Evolutionary conservation across 2,888 invertebrate species (phyloP).

Genomic region (Hypomecis atomaria): DNA sequence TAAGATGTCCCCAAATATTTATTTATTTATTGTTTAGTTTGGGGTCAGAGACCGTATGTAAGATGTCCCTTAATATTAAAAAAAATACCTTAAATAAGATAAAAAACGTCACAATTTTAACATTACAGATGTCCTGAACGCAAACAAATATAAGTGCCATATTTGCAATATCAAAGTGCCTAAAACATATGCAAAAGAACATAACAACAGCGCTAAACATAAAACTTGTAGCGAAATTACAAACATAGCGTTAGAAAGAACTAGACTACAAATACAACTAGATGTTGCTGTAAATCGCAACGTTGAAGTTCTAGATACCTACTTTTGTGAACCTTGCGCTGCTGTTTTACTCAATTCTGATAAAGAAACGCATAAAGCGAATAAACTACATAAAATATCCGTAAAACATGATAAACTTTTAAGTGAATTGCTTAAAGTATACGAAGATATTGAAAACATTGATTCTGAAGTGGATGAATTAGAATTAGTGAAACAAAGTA

Average conservation of each 20-base stretch:
- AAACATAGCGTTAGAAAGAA: constrained; percentile 46
- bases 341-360: constrained; percentile 34
- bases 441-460: constrained; percentile 26
- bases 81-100: too few species aligned
- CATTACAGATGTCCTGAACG: constrained; percentile 30
- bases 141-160: constrained; percentile 44
- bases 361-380: constrained; percentile 41
- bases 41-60: too few species aligned
- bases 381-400: constrained; percentile 44
- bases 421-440: constrained; percentile 39
- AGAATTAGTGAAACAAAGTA: constrained; percentile 9
- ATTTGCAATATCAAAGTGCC: constrained; percentile 57
- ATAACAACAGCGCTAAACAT: constrained; percentile 50
- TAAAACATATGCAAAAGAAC: constrained; percentile 42
- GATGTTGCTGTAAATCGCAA: constrained; percentile 8
- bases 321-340: constrained; percentile 51
- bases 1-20: too few species aligned
- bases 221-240: constrained; percentile 45
- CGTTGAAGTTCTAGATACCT: constrained; percentile 24
- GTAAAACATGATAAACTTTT: constrained; percentile 43
- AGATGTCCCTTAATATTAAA: too few species aligned
- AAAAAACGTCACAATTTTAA: background rate
- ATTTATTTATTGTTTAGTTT: too few species aligned
- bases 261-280: constrained; percentile 42
- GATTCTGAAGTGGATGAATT: constrained; percentile 16